These are phyloP conservation scores for Philopedon plagiatum DNA, from an alignment of 2,888 invertebrate species.

Conservation along the genomic window DNA sequence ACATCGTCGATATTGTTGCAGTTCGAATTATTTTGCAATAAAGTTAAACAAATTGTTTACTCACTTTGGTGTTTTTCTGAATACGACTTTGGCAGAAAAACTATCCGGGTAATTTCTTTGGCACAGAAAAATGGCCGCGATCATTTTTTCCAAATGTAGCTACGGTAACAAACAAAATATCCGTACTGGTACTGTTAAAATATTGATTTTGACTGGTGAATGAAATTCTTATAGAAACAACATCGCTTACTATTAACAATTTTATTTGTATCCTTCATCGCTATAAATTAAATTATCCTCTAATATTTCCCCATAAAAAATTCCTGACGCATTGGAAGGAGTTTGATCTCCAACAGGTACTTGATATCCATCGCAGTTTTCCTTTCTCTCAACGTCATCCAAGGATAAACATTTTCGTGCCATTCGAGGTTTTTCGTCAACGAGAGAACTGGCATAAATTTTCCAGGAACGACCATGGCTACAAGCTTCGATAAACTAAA, in stretches of 20 bases:
- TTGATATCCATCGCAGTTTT: slow-evolving; percentile 49
- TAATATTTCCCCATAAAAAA: slow-evolving; percentile 57
- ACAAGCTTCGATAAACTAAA: slow-evolving; percentile 73
- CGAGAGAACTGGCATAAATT: slow-evolving; percentile 78
- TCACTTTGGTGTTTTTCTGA: too few relatives aligned
- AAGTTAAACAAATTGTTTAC: too few relatives aligned
- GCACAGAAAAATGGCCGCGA: too few relatives aligned
- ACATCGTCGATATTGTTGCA: too few relatives aligned
- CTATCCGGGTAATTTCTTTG: too few relatives aligned
- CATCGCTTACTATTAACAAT: neutral
- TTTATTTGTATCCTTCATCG: neutral
- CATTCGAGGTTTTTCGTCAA: slow-evolving; percentile 70
- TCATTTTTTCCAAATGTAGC: too few relatives aligned
- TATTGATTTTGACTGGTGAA: too few relatives aligned
- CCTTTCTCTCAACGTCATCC: slow-evolving; percentile 66
- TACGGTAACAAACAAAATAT: too few relatives aligned
- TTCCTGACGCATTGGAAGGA: slow-evolving; percentile 55
- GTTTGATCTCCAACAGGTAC: slow-evolving; percentile 58
- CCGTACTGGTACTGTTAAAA: too few relatives aligned
- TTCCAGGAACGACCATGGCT: slow-evolving; percentile 78
- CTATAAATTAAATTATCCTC: slow-evolving; percentile 18
- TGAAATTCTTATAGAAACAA: too few relatives aligned
- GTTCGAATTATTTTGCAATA: too few relatives aligned
- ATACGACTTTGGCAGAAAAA: too few relatives aligned
- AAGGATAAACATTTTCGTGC: slow-evolving; percentile 74